Conservation (phyloP, 1,140 invertebrate genomes). For the Hycleus cichorii region DNA sequence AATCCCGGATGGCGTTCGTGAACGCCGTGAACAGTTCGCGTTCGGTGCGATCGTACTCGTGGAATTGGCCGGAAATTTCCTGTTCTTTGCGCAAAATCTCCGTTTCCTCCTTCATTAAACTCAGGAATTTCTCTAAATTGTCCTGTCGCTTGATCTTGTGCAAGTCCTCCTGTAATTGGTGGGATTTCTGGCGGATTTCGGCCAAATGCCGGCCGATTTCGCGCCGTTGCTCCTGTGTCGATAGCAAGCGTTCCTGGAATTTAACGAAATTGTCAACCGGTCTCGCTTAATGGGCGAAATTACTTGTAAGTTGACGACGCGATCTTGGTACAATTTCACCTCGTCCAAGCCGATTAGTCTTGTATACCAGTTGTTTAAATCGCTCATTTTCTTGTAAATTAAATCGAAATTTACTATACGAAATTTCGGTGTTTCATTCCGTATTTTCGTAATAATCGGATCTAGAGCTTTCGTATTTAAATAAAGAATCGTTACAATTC, state of each 20-base stretch:
- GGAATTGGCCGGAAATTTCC: slow-evolving; percentile 26
- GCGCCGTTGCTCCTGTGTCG: slow-evolving; percentile 34
- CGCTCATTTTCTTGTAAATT: slow-evolving; percentile 31
- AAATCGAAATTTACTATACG: neutral
- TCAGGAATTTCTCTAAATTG: slow-evolving; percentile 31
- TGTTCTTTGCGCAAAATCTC: slow-evolving; percentile 33
- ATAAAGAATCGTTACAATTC: too few species aligned
- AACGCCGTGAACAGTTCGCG: slow-evolving; percentile 55
- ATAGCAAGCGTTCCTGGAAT: slow-evolving; percentile 28
- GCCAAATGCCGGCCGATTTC: slow-evolving; percentile 28
- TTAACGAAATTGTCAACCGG: neutral
- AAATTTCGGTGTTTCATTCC: too few species aligned
- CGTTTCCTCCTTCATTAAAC: slow-evolving; percentile 37
- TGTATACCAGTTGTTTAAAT: slow-evolving; percentile 43
- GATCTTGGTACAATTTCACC: slow-evolving; percentile 42
- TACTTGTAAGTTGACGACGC: slow-evolving; percentile 41
- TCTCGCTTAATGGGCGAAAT: neutral
- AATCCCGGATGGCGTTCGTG: slow-evolving; percentile 57
- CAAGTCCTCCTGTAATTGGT: slow-evolving; percentile 36
- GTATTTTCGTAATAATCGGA: too few species aligned
- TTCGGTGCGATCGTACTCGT: slow-evolving; percentile 47
- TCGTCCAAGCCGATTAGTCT: slow-evolving; percentile 43
- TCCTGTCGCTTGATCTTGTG: slow-evolving; percentile 37
- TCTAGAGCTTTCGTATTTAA: too few species aligned
- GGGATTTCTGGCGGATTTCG: slow-evolving; percentile 30